Percentiles rank a stretch among this genome's conserved stretches.
These are phyloP conservation scores for Strigamia transsilvanica DNA, from an alignment of 2,888 invertebrate species.

Conservation along the genomic window DNA sequence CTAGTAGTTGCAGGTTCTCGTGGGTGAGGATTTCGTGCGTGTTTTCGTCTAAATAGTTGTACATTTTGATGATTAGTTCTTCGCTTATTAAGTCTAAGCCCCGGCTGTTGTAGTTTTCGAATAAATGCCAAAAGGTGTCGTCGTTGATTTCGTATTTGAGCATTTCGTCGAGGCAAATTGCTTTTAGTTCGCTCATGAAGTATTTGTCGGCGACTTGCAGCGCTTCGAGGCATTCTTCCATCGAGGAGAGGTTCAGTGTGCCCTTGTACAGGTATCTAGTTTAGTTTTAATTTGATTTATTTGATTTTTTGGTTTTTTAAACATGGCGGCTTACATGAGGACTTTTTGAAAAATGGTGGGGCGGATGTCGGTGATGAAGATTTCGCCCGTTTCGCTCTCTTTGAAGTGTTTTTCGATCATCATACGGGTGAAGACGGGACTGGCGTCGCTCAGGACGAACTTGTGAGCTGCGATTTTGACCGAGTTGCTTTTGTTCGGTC, in stretches of 20 bases:
- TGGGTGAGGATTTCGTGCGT: not conserved
- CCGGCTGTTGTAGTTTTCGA: constrained; percentile 2
- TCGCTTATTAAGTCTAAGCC: not conserved
- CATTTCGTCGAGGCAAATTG: not conserved
- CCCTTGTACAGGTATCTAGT: constrained; percentile 17
- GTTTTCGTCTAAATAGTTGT: constrained; percentile 5
- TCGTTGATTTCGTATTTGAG: not conserved
- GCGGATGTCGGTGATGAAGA: constrained; percentile 9
- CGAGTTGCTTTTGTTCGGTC: not conserved
- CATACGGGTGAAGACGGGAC: constrained; percentile 7
- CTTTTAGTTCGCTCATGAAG: not conserved
- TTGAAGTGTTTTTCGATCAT: constrained; percentile 26
- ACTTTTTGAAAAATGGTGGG: not conserved
- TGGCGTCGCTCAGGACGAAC: not conserved
- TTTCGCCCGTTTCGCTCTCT: constrained; percentile 34
- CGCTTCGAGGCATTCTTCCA: constrained; percentile 12
- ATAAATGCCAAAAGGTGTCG: not conserved
- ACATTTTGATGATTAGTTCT: constrained; percentile 9
- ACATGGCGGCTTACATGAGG: not conserved
- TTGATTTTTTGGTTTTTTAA: not conserved
- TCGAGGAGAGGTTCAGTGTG: not conserved
- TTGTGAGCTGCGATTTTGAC: constrained; percentile 5
- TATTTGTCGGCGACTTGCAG: constrained; percentile 31
- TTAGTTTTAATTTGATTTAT: not conserved
- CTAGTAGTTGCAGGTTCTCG: not conserved